Evolutionary conservation across 2,113 vertebrate genomes (phyloP).

Genomic region (Paratilapia polleni): DNA sequence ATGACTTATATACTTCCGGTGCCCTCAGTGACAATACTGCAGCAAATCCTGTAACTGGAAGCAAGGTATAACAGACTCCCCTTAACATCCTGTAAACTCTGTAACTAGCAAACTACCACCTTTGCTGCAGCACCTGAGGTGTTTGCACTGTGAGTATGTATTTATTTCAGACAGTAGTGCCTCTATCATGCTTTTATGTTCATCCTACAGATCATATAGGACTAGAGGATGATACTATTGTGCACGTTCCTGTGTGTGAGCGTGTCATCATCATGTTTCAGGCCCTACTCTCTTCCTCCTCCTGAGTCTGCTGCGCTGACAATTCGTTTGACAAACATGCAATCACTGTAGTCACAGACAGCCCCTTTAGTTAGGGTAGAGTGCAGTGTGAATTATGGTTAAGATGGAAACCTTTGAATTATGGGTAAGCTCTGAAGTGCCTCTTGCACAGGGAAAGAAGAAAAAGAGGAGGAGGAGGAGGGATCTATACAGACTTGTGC

Average conservation of each 20-base stretch:
- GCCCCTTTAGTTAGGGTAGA: constrained; percentile 76
- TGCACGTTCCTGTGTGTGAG: constrained; percentile 39
- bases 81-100: neutral
- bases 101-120: constrained; percentile 4
- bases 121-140: neutral
- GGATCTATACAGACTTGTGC: constrained; percentile 60
- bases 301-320: constrained; percentile 64
- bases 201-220: constrained; percentile 15
- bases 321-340: constrained; percentile 79
- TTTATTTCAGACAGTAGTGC: neutral
- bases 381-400: constrained; percentile 77
- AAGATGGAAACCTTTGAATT: constrained; percentile 80
- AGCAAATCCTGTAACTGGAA: constrained; percentile 8
- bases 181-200: neutral
- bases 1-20: neutral
- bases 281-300: constrained; percentile 40
- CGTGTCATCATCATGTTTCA: constrained; percentile 65
- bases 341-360: constrained; percentile 77
- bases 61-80: neutral
- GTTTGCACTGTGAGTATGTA: neutral
- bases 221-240: constrained; percentile 24
- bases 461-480: constrained; percentile 45
- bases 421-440: constrained; percentile 74
- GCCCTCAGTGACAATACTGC: neutral
- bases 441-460: constrained; percentile 66